Conservation (phyloP, 2,888 invertebrate species). For the Drosophila mettleri region DNA sequence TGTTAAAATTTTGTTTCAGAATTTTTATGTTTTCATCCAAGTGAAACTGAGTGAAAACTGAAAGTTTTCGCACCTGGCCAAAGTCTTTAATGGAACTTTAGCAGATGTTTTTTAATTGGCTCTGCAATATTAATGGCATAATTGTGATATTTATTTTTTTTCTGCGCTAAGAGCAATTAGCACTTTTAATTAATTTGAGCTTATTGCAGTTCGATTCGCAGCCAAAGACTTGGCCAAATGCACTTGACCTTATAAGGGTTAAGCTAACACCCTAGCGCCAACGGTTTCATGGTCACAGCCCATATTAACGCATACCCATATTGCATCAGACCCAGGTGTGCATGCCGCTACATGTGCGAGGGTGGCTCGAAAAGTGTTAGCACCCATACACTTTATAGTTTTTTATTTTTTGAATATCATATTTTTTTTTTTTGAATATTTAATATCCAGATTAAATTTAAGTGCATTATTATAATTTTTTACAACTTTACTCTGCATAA, state of each 20-base stretch:
- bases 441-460: too few species aligned
- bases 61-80: not conserved
- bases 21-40: not conserved
- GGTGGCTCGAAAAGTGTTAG: not conserved
- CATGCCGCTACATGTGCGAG: not conserved
- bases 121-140: not conserved
- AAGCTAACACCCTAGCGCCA: constrained; percentile 37
- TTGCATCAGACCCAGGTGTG: constrained; percentile 29
- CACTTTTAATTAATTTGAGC: constrained; percentile 3
- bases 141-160: not conserved
- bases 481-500: too few species aligned
- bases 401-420: not conserved
- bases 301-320: constrained; percentile 24
- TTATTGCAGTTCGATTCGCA: not conserved
- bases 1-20: not conserved
- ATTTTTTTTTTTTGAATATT: not conserved
- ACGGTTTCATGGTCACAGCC: constrained; percentile 47
- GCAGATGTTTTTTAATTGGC: not conserved
- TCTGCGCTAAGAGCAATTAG: constrained; percentile 8
- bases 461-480: too few species aligned
- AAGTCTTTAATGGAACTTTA: not conserved
- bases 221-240: not conserved
- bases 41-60: not conserved
- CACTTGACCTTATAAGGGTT: constrained; percentile 14
- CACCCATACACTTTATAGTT: not conserved